Conservation (phyloP, 2,888 invertebrate species). For the Stenolophus ochropezus region DNA sequence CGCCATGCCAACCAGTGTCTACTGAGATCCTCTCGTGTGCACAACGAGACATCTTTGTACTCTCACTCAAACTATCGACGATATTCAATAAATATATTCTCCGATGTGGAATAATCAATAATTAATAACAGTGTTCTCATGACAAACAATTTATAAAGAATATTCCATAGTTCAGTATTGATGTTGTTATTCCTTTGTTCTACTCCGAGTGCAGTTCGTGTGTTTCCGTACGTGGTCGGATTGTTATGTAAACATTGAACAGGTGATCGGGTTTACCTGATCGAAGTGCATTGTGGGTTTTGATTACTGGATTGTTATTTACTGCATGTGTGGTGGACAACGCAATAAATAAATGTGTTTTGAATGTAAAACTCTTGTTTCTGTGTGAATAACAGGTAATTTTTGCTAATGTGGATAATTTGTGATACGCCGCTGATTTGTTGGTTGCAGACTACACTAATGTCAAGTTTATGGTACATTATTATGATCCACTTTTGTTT, state of each 20-base stretch:
- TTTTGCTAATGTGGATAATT: constrained; percentile 16
- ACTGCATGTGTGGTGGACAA: not conserved
- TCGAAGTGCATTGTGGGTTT: constrained; percentile 18
- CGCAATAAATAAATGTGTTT: constrained; percentile 36
- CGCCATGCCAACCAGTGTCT: constrained; percentile 37
- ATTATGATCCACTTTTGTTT: not conserved
- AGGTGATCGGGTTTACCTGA: constrained; percentile 49
- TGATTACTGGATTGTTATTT: constrained; percentile 18
- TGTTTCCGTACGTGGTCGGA: constrained; percentile 63
- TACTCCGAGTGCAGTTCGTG: constrained; percentile 64
- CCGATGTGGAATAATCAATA: not conserved
- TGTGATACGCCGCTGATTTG: not conserved
- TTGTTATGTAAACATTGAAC: constrained; percentile 70
- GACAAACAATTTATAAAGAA: constrained; percentile 14
- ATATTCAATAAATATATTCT: not conserved
- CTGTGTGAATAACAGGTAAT: constrained; percentile 23
- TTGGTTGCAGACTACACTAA: not conserved
- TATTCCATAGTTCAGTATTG: constrained; percentile 39
- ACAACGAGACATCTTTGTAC: not conserved
- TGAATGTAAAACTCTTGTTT: constrained; percentile 26
- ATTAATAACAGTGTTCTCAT: constrained; percentile 31
- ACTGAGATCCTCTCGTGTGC: not conserved
- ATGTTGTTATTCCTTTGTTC: constrained; percentile 67
- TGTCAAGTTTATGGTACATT: not conserved
- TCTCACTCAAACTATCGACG: not conserved